Conservation (phyloP, 2,888 invertebrate species). For the Agapostemon virescens region DNA sequence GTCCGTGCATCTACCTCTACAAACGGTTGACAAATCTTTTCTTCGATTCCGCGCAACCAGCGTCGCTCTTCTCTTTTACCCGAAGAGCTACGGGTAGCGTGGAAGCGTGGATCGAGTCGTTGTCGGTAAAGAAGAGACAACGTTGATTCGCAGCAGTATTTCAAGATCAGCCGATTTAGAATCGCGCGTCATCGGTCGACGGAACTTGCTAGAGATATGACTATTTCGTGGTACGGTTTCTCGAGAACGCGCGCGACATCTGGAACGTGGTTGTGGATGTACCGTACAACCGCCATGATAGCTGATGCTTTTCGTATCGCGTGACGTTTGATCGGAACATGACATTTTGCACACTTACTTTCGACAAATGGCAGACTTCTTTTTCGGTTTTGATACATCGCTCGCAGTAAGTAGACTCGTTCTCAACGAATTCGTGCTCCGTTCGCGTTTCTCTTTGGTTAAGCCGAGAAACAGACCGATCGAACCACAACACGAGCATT, state of each 20-base stretch:
- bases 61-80: neutral
- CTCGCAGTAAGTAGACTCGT: slow-evolving; percentile 85
- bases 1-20: too few species aligned
- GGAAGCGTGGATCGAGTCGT: neutral
- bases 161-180: neutral
- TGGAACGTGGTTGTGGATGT: slow-evolving; percentile 35
- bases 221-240: neutral
- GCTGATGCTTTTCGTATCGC: slow-evolving; percentile 77
- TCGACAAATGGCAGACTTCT: slow-evolving; percentile 90
- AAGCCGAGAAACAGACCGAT: neutral
- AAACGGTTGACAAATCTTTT: too few species aligned
- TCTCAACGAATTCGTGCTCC: neutral
- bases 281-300: slow-evolving; percentile 77
- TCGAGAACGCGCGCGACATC: slow-evolving; percentile 46
- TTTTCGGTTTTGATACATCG: slow-evolving; percentile 92
- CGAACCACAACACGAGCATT: slow-evolving; percentile 27
- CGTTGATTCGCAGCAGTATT: neutral
- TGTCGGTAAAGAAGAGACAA: neutral
- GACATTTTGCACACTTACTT: slow-evolving; percentile 79
- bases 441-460: neutral
- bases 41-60: neutral
- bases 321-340: slow-evolving; percentile 80
- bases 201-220: neutral
- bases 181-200: neutral
- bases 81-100: neutral